Percentiles rank a stretch among this genome's conserved stretches.
Conservation (phyloP, 1,140 invertebrate species). For the Onthophagus taurus region DNA sequence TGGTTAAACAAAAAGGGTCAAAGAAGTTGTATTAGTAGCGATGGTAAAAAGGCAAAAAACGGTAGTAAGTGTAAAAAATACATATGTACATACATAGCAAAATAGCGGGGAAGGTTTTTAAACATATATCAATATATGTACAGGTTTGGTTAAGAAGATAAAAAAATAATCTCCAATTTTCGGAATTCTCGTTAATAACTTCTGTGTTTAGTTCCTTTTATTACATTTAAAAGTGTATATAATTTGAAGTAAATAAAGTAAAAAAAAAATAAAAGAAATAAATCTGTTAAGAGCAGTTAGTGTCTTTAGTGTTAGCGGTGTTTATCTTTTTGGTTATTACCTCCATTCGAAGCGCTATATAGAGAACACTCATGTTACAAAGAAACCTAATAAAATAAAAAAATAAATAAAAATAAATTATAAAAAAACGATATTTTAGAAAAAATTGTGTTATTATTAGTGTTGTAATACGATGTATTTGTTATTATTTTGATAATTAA, state of each 20-base stretch:
- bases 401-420: conserved; percentile 7
- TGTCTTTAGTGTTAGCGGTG: conserved; percentile 11
- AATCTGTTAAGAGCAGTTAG: conserved; percentile 3
- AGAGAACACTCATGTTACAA: conserved; percentile 9
- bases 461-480: background rate
- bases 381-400: conserved; percentile 11
- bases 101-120: too few relatives aligned
- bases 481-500: conserved; percentile 1
- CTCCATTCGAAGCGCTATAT: conserved; percentile 13
- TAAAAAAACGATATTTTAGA: conserved; percentile 7
- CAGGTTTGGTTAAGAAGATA: too few relatives aligned
- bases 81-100: too few relatives aligned
- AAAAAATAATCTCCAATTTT: too few relatives aligned
- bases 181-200: too few relatives aligned
- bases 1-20: too few relatives aligned
- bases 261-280: background rate
- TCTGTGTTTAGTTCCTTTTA: too few relatives aligned
- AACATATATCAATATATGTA: too few relatives aligned
- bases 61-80: too few relatives aligned
- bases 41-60: too few relatives aligned
- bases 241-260: background rate
- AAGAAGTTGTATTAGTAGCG: too few relatives aligned
- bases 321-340: conserved; percentile 13
- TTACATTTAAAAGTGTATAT: too few relatives aligned
- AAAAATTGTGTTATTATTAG: background rate